Conservation (phyloP, 2,113 vertebrate genomes). For the Phaethon lepturus region DNA sequence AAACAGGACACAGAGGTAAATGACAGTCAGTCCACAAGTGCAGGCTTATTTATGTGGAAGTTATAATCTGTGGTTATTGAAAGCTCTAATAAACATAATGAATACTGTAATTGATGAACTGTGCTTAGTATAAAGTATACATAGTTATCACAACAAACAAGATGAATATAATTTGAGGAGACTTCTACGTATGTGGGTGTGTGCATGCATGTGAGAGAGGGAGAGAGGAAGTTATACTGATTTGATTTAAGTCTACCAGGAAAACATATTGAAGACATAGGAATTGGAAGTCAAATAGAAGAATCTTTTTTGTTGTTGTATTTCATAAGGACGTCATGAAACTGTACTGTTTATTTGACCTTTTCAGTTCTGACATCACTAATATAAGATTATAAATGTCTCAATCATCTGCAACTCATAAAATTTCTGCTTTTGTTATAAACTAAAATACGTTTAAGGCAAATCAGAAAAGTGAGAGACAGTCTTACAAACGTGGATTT, state of each 20-base stretch:
- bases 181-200: not conserved
- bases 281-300: not conserved
- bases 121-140: not conserved
- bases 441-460: not conserved
- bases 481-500: not conserved
- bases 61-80: not conserved
- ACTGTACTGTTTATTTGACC: not conserved
- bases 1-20: not conserved
- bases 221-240: not conserved
- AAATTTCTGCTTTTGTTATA: not conserved
- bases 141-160: not conserved
- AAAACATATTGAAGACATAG: not conserved
- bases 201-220: rapidly evolving
- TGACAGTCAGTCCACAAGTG: not conserved
- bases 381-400: not conserved
- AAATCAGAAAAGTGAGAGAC: not conserved
- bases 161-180: not conserved
- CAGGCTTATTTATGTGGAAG: not conserved
- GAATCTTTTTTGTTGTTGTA: not conserved
- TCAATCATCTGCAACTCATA: not conserved
- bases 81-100: not conserved
- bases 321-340: not conserved
- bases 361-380: not conserved
- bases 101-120: not conserved
- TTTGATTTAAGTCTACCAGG: not conserved